Conservation (phyloP, 2,113 vertebrate genomes). For the Oxyruncus cristatus region DNA sequence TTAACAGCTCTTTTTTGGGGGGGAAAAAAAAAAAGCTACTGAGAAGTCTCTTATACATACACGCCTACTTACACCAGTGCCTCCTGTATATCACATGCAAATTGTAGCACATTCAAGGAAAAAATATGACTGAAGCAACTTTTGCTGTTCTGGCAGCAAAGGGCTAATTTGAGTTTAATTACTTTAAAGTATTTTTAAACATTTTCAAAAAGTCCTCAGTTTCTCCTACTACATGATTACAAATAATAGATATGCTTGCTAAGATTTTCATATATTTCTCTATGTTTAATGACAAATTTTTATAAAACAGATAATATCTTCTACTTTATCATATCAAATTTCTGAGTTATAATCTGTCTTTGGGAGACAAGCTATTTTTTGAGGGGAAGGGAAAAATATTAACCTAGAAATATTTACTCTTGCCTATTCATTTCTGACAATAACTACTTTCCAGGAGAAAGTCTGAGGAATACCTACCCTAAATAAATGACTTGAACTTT, state of each 20-base stretch:
- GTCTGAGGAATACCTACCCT: not conserved
- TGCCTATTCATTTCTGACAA: not conserved
- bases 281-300: not conserved
- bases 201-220: not conserved
- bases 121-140: not conserved
- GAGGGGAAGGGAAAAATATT: accelerated
- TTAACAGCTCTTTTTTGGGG: not conserved
- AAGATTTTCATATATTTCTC: not conserved
- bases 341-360: not conserved
- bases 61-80: not conserved
- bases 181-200: not conserved
- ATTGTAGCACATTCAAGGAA: not conserved
- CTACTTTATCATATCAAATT: not conserved
- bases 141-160: not conserved
- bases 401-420: not conserved
- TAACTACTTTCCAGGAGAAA: not conserved
- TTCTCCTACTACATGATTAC: not conserved
- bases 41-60: not conserved
- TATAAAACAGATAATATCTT: not conserved
- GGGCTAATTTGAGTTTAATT: not conserved
- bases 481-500: not conserved
- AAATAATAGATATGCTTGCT: not conserved
- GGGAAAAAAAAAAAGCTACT: not conserved
- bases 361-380: not conserved
- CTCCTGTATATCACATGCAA: not conserved